A percentile compares a stretch with the other conserved stretches of the same genome.
phyloP scores from a whole-genome alignment of 2,888 invertebrate species.

The Campoplex nolae region DNA sequence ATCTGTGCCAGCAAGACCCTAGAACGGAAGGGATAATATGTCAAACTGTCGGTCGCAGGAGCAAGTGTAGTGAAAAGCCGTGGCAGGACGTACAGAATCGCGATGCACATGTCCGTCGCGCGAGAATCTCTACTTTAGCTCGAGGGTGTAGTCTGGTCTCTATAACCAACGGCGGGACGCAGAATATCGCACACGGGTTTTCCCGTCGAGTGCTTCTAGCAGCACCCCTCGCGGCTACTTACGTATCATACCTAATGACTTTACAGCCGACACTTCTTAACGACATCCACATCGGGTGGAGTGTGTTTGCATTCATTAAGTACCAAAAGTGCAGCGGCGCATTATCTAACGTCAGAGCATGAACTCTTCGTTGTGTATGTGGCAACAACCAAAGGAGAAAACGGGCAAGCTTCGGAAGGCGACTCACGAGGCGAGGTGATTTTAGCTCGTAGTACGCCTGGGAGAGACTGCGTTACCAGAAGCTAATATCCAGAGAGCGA shows the following conservation, averaged over 20 bases:
- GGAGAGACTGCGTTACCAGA: constrained; percentile 58
- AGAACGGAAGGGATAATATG: constrained; percentile 8
- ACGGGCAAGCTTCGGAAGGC: not conserved
- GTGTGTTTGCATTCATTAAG: constrained; percentile 70
- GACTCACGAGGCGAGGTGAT: constrained; percentile 15
- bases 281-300: constrained; percentile 55
- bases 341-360: constrained; percentile 18
- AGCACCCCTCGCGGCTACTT: constrained; percentile 55
- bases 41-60: constrained; percentile 16
- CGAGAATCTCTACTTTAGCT: constrained; percentile 11
- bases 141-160: not conserved
- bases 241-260: constrained; percentile 69
- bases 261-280: constrained; percentile 68
- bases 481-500: constrained; percentile 51
- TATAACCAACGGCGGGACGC: constrained; percentile 23
- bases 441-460: constrained; percentile 48
- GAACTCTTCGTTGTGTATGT: not conserved
- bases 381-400: not conserved
- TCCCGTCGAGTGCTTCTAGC: constrained; percentile 25
- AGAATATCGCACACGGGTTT: constrained; percentile 23
- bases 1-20: not conserved
- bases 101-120: not conserved
- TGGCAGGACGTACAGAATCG: not conserved
- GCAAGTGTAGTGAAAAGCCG: constrained; percentile 4
- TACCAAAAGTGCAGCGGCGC: constrained; percentile 56